A percentile compares a stretch with the other conserved stretches of the same genome.
These are phyloP conservation scores for Benitochromis conjunctus DNA, from an alignment of 2,113 vertebrate species.

Conservation along the genomic window DNA sequence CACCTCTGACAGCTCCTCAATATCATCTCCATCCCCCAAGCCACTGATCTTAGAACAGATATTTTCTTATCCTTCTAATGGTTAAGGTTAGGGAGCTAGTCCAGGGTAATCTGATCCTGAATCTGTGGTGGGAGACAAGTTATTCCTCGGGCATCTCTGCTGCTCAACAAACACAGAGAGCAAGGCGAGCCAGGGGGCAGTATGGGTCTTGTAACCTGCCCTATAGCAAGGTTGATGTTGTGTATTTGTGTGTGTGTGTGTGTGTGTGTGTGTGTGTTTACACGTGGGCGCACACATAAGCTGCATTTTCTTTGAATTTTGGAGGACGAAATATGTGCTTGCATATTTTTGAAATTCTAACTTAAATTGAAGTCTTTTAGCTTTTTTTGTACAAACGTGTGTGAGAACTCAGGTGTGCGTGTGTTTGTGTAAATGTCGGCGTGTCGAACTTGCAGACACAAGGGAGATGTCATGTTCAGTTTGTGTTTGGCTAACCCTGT, in stretches of 20 bases:
- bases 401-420: neutral
- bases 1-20: constrained; percentile 86
- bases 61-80: constrained; percentile 71
- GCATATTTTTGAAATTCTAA: neutral
- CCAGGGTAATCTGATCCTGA: constrained; percentile 69
- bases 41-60: constrained; percentile 71
- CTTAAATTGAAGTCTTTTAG: neutral
- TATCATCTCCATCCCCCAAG: constrained; percentile 71
- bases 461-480: constrained; percentile 79
- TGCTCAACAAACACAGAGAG: constrained; percentile 59
- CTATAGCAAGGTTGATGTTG: constrained; percentile 49
- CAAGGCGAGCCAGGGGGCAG: constrained; percentile 77
- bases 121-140: constrained; percentile 66
- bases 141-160: constrained; percentile 71
- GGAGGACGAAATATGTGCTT: neutral
- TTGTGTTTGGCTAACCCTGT: constrained; percentile 79
- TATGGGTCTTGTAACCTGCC: constrained; percentile 67
- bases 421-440: neutral
- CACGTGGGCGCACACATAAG: neutral
- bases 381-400: neutral
- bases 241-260: neutral
- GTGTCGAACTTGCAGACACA: constrained; percentile 18
- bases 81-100: constrained; percentile 69
- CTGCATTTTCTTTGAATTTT: neutral
- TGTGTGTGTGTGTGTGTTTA: neutral